Conservation (phyloP, 2,113 vertebrate genomes). For the Suncus etruscus region DNA sequence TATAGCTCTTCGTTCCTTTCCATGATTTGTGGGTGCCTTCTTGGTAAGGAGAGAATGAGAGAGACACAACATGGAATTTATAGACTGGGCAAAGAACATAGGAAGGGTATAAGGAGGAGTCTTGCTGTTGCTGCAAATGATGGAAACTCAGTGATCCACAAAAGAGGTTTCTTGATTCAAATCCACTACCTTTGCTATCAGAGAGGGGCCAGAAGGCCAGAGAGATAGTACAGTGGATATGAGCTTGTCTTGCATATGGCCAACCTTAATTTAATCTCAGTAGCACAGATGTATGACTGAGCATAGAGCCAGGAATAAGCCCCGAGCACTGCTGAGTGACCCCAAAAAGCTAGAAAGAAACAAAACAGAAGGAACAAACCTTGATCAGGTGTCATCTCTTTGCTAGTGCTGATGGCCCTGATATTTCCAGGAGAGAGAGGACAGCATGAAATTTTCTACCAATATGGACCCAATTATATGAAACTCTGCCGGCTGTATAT, state of each 20-base stretch:
- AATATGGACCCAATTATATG: background rate
- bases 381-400: background rate
- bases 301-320: too few relatives aligned
- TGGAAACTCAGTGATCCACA: background rate
- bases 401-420: background rate
- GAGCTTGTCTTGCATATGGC: too few relatives aligned
- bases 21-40: slow-evolving; percentile 15
- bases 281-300: too few relatives aligned
- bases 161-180: background rate
- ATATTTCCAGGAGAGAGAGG: background rate
- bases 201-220: background rate
- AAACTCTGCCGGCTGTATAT: background rate
- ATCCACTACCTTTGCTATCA: background rate
- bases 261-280: too few relatives aligned
- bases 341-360: background rate
- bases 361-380: background rate
- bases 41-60: background rate
- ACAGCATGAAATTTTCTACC: background rate
- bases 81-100: background rate
- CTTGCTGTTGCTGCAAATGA: background rate
- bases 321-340: too few relatives aligned
- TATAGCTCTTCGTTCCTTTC: background rate
- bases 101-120: background rate
- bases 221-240: too few relatives aligned
- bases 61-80: background rate